A percentile compares a stretch with the other conserved stretches of the same genome.
Evolutionary conservation across 2,113 vertebrate genomes (phyloP).

Genomic region (Charadrius vociferus): DNA sequence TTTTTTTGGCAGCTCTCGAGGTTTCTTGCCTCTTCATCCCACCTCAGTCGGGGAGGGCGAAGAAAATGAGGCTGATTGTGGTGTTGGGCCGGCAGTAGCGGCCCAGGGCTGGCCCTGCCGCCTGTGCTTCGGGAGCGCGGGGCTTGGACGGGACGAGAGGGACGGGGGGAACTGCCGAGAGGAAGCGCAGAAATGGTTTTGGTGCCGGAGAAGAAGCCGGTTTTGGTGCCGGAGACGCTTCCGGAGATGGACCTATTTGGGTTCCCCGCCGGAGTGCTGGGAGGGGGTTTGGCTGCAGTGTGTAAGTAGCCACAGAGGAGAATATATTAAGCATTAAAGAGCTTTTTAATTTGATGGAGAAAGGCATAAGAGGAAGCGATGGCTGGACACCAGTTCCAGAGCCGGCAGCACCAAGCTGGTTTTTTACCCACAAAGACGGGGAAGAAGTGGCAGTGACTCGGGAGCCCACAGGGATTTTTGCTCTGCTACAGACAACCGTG

Average conservation of each 20-base stretch:
- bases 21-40: neutral
- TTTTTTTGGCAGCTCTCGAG: neutral
- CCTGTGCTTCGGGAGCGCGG: fast-evolving
- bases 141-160: fast-evolving
- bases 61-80: neutral
- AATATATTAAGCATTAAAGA: neutral
- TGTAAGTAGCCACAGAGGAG: neutral
- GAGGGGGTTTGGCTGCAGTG: fast-evolving
- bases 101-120: neutral
- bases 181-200: neutral
- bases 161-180: neutral
- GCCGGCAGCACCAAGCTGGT: neutral
- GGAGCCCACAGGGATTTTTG: neutral
- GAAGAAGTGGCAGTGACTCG: fast-evolving
- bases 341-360: neutral
- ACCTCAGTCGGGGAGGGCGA: neutral
- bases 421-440: fast-evolving
- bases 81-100: fast-evolving
- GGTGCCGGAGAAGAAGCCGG: neutral
- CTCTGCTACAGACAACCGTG: neutral
- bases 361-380: neutral
- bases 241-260: neutral
- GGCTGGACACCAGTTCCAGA: neutral
- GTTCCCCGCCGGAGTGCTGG: fast-evolving
- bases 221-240: neutral